Conservation (phyloP, 2,113 vertebrate species). For the Saiga tatarica region DNA sequence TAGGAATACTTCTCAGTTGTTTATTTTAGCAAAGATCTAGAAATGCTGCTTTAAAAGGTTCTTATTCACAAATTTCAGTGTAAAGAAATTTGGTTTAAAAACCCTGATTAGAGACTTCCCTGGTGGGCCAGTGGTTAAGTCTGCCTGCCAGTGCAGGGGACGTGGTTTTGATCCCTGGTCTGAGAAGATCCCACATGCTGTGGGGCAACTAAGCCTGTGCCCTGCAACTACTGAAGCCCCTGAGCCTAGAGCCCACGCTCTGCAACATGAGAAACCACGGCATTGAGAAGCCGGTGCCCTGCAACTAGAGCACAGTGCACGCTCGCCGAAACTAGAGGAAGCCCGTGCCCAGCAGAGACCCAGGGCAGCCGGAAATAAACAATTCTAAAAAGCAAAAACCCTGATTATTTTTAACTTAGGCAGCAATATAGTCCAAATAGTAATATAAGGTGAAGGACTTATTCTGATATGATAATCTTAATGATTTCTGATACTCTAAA, state of each 20-base stretch:
- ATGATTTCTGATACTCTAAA: slow-evolving; percentile 35
- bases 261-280: neutral
- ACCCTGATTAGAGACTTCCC: neutral
- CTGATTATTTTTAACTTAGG: slow-evolving; percentile 38
- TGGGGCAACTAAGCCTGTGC: neutral
- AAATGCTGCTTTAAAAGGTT: slow-evolving; percentile 23
- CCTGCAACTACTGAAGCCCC: neutral
- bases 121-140: neutral
- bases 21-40: slow-evolving; percentile 63
- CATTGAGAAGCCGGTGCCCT: neutral
- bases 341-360: neutral
- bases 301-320: neutral
- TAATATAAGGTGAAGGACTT: neutral
- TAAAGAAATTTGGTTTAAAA: slow-evolving; percentile 29
- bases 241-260: neutral
- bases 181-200: neutral
- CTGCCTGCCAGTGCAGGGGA: neutral
- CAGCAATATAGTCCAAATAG: slow-evolving; percentile 1
- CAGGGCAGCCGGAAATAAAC: neutral
- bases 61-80: slow-evolving; percentile 31
- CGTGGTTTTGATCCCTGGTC: neutral
- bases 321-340: neutral
- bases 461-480: neutral
- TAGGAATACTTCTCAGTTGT: slow-evolving; percentile 52
- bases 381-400: neutral